phyloP scores from a whole-genome alignment of 2,113 vertebrate species.

The Eolophus roseicapilla region DNA sequence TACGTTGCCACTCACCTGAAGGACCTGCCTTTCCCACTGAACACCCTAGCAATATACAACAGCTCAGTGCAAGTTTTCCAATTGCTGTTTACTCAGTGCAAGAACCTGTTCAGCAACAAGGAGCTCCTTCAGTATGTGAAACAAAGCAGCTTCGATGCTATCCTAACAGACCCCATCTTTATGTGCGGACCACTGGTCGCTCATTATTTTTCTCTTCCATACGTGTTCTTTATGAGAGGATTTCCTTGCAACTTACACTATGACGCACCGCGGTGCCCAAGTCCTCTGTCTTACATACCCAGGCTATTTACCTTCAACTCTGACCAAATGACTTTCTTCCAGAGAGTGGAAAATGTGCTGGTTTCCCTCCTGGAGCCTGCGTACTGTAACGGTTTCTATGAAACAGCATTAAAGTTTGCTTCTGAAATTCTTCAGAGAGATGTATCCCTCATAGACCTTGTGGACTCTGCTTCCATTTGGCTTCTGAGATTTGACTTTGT shows the following conservation, averaged over 20 bases:
- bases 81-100: neutral
- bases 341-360: conserved; percentile 78
- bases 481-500: conserved; percentile 82
- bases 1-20: neutral
- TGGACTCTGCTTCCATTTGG: conserved; percentile 75
- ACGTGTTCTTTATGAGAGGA: conserved; percentile 36
- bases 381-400: conserved; percentile 67
- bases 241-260: conserved; percentile 38
- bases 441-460: conserved; percentile 63
- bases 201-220: conserved; percentile 56
- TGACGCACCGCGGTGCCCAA: neutral
- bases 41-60: accelerated
- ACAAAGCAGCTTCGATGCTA: conserved; percentile 35
- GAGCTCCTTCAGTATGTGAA: conserved; percentile 40
- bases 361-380: conserved; percentile 68
- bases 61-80: accelerated
- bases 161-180: conserved; percentile 56
- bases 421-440: conserved; percentile 74
- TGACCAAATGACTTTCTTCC: conserved; percentile 79
- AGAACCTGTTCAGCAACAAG: conserved; percentile 17
- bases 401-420: conserved; percentile 66
- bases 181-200: conserved; percentile 42
- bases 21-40: neutral
- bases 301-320: neutral
- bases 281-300: conserved; percentile 48